Conservation (phyloP, 2,888 invertebrate species). For the Drosophila subsilvestris region DNA sequence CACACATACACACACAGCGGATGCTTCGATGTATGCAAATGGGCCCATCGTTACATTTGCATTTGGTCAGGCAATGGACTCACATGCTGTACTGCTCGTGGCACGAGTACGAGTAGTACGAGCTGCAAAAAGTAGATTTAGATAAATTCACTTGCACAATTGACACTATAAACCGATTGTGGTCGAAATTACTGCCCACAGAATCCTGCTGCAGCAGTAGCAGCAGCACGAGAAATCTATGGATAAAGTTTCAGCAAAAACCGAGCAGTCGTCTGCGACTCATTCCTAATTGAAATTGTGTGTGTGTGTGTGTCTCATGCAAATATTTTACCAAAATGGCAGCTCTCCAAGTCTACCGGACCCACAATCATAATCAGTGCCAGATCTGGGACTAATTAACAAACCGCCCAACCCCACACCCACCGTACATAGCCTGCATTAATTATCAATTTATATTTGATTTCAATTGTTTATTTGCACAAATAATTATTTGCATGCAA, state of each 20-base stretch:
- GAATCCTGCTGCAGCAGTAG: constrained; percentile 21
- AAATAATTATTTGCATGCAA: constrained; percentile 38
- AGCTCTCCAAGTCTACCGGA: not conserved
- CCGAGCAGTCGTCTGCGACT: not conserved
- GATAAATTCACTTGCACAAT: constrained; percentile 71
- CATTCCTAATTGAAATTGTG: constrained; percentile 18
- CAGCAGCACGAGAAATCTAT: not conserved
- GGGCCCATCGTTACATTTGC: constrained; percentile 61
- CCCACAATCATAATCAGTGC: constrained; percentile 12
- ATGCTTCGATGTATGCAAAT: constrained; percentile 59
- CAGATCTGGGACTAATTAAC: constrained; percentile 44
- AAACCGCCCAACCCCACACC: not conserved
- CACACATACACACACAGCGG: constrained; percentile 12
- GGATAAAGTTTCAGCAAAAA: constrained; percentile 23
- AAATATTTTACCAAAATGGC: constrained; percentile 17
- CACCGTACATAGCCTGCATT: constrained; percentile 32
- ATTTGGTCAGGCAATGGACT: constrained; percentile 52
- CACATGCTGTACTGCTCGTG: not conserved
- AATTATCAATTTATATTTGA: constrained; percentile 46
- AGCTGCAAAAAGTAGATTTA: constrained; percentile 62
- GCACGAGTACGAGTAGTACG: constrained; percentile 4
- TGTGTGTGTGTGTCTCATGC: not conserved
- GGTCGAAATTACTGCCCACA: constrained; percentile 66
- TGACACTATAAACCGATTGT: constrained; percentile 75
- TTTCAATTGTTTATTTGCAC: constrained; percentile 48